A percentile compares a stretch with the other conserved stretches of the same genome.
Conservation (phyloP, 2,113 vertebrate species). For the Pungitius pungitius region DNA sequence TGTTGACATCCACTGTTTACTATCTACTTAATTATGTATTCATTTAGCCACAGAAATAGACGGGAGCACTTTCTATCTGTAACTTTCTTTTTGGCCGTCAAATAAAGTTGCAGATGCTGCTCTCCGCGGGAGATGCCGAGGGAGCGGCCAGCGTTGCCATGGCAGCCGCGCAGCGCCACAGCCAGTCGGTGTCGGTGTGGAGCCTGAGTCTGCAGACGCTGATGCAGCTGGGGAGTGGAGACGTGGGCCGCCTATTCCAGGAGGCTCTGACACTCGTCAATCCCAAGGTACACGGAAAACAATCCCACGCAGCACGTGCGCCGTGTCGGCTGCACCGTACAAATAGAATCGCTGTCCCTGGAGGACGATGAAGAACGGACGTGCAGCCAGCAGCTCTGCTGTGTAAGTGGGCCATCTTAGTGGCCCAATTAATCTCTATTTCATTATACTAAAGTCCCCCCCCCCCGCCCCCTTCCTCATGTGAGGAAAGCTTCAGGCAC, state of each 20-base stretch:
- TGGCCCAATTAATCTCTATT: constrained; percentile 67
- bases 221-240: constrained; percentile 75
- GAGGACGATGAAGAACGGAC: not conserved
- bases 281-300: constrained; percentile 82
- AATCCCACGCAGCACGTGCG: not conserved
- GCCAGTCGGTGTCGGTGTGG: constrained; percentile 83
- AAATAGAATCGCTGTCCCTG: constrained; percentile 16
- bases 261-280: constrained; percentile 83
- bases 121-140: constrained; percentile 70
- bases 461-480: not conserved
- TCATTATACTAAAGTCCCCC: constrained; percentile 30
- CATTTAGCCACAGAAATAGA: too few species aligned
- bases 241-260: constrained; percentile 81
- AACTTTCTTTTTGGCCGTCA: not conserved
- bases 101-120: constrained; percentile 71
- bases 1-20: not conserved
- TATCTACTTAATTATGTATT: not conserved
- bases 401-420: constrained; percentile 67
- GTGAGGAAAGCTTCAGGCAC: not conserved
- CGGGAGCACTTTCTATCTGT: too few species aligned
- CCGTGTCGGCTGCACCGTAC: not conserved
- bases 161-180: constrained; percentile 77
- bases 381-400: constrained; percentile 10
- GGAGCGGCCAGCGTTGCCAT: constrained; percentile 80
- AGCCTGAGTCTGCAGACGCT: constrained; percentile 83